Percentiles rank a stretch among this genome's conserved stretches.
These are phyloP conservation scores for Trematomus bernacchii DNA, from an alignment of 2,797 vertebrate species.

Conservation along the genomic window DNA sequence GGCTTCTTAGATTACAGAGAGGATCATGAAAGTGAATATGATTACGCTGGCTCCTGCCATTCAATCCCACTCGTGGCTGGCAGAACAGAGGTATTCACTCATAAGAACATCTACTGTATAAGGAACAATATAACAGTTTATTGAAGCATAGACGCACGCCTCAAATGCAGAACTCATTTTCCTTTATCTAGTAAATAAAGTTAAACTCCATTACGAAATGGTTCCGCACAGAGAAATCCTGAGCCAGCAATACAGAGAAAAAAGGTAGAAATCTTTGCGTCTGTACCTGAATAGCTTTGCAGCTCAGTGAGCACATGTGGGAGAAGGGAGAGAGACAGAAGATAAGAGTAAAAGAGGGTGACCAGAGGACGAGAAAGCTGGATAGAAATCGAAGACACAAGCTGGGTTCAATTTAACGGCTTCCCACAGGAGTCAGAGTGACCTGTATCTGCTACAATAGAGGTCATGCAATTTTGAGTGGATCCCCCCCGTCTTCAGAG, in stretches of 20 bases:
- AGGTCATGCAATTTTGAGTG: constrained; percentile 88
- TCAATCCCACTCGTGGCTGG: constrained; percentile 68
- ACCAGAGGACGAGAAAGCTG: constrained; percentile 74
- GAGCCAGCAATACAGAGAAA: constrained; percentile 80
- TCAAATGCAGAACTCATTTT: constrained; percentile 79
- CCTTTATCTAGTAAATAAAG: constrained; percentile 86
- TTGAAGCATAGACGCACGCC: constrained; percentile 73
- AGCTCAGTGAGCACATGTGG: constrained; percentile 86
- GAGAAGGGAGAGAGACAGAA: constrained; percentile 78
- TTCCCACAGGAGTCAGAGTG: constrained; percentile 87
- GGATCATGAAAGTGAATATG: constrained; percentile 45
- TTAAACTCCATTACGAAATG: constrained; percentile 83
- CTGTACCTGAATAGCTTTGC: constrained; percentile 87
- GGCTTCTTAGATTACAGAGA: constrained; percentile 64
- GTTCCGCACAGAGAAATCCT: constrained; percentile 81
- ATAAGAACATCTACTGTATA: constrained; percentile 72
- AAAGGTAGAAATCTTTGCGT: constrained; percentile 84
- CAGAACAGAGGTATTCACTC: constrained; percentile 74
- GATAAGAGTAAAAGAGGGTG: constrained; percentile 78
- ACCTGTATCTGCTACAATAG: constrained; percentile 86
- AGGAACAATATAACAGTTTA: constrained; percentile 77
- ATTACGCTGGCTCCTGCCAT: constrained; percentile 64
- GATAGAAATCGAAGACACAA: constrained; percentile 86
- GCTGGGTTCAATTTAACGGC: constrained; percentile 89
- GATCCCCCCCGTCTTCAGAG: constrained; percentile 82